These are phyloP conservation scores for Cryptotis parvus DNA, from an alignment of 2,113 vertebrate species.

Conservation along the genomic window DNA sequence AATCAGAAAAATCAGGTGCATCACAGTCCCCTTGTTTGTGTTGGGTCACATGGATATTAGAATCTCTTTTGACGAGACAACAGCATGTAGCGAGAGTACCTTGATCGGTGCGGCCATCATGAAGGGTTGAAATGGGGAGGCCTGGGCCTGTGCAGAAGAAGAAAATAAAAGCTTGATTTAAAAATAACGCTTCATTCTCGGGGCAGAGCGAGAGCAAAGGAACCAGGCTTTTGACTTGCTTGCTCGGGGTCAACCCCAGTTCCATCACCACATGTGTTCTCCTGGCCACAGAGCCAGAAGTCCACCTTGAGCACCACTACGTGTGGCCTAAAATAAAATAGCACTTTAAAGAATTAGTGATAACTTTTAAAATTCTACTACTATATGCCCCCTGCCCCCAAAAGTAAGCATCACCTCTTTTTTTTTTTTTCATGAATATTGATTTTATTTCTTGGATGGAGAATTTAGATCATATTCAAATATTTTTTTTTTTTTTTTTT, in stretches of 20 bases:
- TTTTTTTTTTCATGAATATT: not conserved
- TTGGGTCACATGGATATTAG: not conserved
- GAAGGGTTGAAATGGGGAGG: conserved; percentile 89
- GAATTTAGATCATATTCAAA: too few relatives aligned
- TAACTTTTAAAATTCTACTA: conserved; percentile 25
- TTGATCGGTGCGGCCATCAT: conserved; percentile 85
- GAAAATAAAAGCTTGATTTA: conserved; percentile 64
- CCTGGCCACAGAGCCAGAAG: too few relatives aligned
- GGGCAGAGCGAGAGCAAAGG: too few relatives aligned
- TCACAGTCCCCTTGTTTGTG: not conserved
- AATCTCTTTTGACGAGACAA: not conserved
- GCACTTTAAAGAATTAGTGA: not conserved
- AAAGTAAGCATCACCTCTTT: conserved; percentile 28
- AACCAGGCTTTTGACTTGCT: too few relatives aligned
- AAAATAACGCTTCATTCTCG: conserved; percentile 50
- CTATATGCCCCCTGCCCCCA: not conserved
- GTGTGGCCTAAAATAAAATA: too few relatives aligned
- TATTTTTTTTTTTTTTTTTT: too few relatives aligned
- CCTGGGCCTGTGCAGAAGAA: conserved; percentile 85
- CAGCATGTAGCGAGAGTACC: conserved; percentile 80
- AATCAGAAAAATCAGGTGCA: not conserved
- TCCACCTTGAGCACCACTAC: too few relatives aligned
- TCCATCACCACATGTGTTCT: too few relatives aligned
- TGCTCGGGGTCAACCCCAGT: too few relatives aligned
- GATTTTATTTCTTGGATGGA: too few relatives aligned